A percentile compares a stretch with the other conserved stretches of the same genome.
Conservation (phyloP, 2,113 vertebrate species). For the Hemicordylus capensis region DNA sequence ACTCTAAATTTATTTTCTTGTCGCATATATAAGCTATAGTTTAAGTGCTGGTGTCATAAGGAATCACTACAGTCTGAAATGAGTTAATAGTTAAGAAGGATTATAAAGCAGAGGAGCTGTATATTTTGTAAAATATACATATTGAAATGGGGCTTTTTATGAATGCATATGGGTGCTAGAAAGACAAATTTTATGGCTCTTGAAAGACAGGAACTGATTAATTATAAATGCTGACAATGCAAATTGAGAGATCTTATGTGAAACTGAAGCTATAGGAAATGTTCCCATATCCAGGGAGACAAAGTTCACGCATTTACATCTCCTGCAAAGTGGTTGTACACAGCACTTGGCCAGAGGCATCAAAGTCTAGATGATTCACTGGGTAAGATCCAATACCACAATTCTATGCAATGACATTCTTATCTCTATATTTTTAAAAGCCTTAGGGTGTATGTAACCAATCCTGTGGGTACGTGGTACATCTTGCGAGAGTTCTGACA, state of each 20-base stretch:
- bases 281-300: neutral
- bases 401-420: too few species aligned
- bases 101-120: neutral
- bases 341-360: neutral
- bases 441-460: too few species aligned
- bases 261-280: neutral
- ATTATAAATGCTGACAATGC: neutral
- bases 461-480: too few species aligned
- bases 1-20: slow-evolving; percentile 1
- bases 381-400: neutral
- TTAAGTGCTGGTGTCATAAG: slow-evolving; percentile 5
- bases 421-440: too few species aligned
- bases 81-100: slow-evolving; percentile 12
- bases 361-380: neutral
- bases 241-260: neutral
- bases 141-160: neutral
- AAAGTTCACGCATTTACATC: neutral
- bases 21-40: neutral
- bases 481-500: too few species aligned
- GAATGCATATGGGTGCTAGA: neutral
- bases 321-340: neutral
- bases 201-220: neutral
- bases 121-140: neutral
- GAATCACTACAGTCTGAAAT: slow-evolving; percentile 30
- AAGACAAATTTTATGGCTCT: neutral